A percentile compares a stretch with the other conserved stretches of the same genome.
These are phyloP conservation scores for Diplodus sargus DNA, from an alignment of 2,797 vertebrate genomes.

Conservation along the genomic window DNA sequence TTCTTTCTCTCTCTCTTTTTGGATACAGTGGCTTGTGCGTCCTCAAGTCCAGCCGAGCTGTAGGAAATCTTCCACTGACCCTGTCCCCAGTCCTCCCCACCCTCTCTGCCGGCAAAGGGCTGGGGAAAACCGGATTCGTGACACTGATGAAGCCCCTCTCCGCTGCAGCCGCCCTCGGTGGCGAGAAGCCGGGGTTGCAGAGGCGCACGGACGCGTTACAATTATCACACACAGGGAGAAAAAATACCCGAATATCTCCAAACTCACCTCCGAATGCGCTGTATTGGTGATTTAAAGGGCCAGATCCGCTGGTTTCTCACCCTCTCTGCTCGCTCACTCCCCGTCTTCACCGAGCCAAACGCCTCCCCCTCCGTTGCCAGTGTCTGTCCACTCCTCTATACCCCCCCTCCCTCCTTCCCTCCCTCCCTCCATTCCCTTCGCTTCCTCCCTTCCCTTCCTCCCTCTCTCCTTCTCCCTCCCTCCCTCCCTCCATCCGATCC, in stretches of 20 bases:
- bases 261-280: slow-evolving; percentile 85
- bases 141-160: slow-evolving; percentile 76
- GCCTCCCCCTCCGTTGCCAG: slow-evolving; percentile 82
- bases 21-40: slow-evolving; percentile 41
- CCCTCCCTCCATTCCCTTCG: slow-evolving; percentile 28
- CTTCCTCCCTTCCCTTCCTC: slow-evolving; percentile 39
- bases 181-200: slow-evolving; percentile 53
- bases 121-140: slow-evolving; percentile 84
- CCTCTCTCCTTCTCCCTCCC: slow-evolving; percentile 51
- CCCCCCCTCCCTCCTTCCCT: slow-evolving; percentile 49
- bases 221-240: slow-evolving; percentile 52
- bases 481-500: slow-evolving; percentile 49
- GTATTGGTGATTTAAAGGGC: slow-evolving; percentile 86
- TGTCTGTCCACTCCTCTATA: slow-evolving; percentile 78
- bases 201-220: slow-evolving; percentile 60
- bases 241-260: slow-evolving; percentile 69
- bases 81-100: slow-evolving; percentile 75
- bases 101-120: slow-evolving; percentile 77
- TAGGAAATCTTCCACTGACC: slow-evolving; percentile 76
- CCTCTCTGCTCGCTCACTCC: slow-evolving; percentile 76
- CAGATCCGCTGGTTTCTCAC: slow-evolving; percentile 80
- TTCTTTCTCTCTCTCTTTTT: background rate
- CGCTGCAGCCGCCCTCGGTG: slow-evolving; percentile 70
- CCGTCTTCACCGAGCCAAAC: slow-evolving; percentile 81
- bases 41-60: slow-evolving; percentile 60